Evolutionary conservation across 2,113 vertebrate genomes (phyloP).

Genomic region (Embiotoca jacksoni): DNA sequence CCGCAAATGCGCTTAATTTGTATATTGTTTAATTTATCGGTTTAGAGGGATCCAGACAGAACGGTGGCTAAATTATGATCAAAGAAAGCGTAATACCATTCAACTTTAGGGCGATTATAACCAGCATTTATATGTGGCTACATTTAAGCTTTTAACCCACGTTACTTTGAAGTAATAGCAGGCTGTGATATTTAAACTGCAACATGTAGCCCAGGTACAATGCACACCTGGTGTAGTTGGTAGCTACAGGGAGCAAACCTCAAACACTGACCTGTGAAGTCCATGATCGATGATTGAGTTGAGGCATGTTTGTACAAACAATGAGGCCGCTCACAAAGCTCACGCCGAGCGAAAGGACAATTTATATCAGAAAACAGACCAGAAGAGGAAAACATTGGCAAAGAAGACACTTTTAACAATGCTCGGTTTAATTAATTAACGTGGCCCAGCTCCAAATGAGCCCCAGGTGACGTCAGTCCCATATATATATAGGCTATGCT

Average conservation of each 20-base stretch:
- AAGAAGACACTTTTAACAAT: neutral
- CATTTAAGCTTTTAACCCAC: too few relatives aligned
- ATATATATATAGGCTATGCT: slow-evolving; percentile 24
- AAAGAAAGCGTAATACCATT: too few relatives aligned
- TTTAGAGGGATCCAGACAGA: too few relatives aligned
- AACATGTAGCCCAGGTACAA: too few relatives aligned
- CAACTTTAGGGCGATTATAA: too few relatives aligned
- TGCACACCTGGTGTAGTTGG: neutral
- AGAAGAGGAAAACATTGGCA: slow-evolving; percentile 76
- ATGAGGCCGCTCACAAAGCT: slow-evolving; percentile 63
- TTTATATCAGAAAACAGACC: slow-evolving; percentile 64
- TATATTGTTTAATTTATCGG: too few relatives aligned
- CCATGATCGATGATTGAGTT: neutral
- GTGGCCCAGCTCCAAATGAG: neutral
- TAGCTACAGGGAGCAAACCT: neutral
- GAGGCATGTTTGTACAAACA: slow-evolving; percentile 76
- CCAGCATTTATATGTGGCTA: too few relatives aligned
- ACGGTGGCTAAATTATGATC: too few relatives aligned
- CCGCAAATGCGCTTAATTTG: too few relatives aligned
- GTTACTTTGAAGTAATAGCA: too few relatives aligned
- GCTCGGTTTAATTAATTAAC: neutral
- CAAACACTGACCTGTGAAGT: slow-evolving; percentile 64
- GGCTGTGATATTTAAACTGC: too few relatives aligned
- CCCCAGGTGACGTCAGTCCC: neutral
- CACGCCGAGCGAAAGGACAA: slow-evolving; percentile 61